phyloP scores from a whole-genome alignment of 2,888 invertebrate species.

The Drymonia ruficornis region DNA sequence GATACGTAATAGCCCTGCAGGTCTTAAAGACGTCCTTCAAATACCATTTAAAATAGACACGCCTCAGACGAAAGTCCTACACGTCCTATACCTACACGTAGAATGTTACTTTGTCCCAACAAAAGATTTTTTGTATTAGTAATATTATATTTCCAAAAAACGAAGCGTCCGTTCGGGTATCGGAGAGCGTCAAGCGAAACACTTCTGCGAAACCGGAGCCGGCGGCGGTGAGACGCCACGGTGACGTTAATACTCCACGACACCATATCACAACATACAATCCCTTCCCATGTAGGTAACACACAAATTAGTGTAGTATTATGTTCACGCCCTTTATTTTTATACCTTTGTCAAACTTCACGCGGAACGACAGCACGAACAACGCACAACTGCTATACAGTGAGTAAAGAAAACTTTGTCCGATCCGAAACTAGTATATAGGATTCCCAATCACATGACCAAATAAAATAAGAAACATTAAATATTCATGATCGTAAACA shows the following conservation, averaged over 20 bases:
- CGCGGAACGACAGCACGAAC: slow-evolving; percentile 58
- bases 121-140: slow-evolving; percentile 20
- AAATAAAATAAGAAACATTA: too few relatives aligned
- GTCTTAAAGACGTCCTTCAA: too few relatives aligned
- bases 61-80: too few relatives aligned
- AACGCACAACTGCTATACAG: slow-evolving; percentile 19
- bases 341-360: slow-evolving; percentile 65
- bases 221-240: slow-evolving; percentile 37
- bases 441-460: too few relatives aligned
- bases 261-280: slow-evolving; percentile 79
- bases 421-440: too few relatives aligned
- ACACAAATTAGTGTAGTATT: slow-evolving; percentile 78
- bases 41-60: too few relatives aligned
- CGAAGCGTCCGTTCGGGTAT: slow-evolving; percentile 50
- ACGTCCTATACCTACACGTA: too few relatives aligned
- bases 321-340: slow-evolving; percentile 72
- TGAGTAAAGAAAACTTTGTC: too few relatives aligned
- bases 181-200: slow-evolving; percentile 73
- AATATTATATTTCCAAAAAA: slow-evolving; percentile 51
- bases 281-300: slow-evolving; percentile 71
- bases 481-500: too few relatives aligned
- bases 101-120: slow-evolving; percentile 7
- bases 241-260: slow-evolving; percentile 67
- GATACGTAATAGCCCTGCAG: too few relatives aligned
- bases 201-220: slow-evolving; percentile 79